Conservation (phyloP, 2,113 vertebrate species). For the Blennius ocellaris region DNA sequence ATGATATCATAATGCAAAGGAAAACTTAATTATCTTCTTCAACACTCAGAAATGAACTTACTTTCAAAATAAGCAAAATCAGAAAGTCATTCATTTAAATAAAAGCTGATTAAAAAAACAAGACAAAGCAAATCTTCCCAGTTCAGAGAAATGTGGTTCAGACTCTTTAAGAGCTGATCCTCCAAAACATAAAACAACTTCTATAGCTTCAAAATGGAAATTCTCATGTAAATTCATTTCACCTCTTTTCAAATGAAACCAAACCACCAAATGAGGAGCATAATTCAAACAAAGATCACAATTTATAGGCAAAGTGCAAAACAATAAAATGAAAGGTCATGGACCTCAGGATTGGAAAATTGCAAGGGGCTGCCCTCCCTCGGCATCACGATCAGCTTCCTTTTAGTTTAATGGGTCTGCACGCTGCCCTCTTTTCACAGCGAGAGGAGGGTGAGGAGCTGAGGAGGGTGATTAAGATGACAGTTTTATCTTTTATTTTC, state of each 20-base stretch:
- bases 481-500: neutral
- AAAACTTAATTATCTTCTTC: too few species aligned
- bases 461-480: slow-evolving; percentile 13
- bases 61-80: too few species aligned
- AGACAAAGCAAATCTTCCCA: too few species aligned
- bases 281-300: slow-evolving; percentile 21
- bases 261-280: neutral
- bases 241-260: slow-evolving; percentile 3
- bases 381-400: slow-evolving; percentile 14
- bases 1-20: too few species aligned
- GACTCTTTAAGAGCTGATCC: too few species aligned
- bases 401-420: slow-evolving; percentile 40
- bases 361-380: slow-evolving; percentile 22
- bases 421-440: slow-evolving; percentile 29
- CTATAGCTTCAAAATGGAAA: too few species aligned
- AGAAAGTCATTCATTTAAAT: too few species aligned
- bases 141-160: too few species aligned
- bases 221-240: too few species aligned
- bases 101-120: too few species aligned
- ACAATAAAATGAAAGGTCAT: slow-evolving; percentile 34
- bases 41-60: too few species aligned
- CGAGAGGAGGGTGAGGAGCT: neutral
- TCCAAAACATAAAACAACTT: too few species aligned
- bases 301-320: slow-evolving; percentile 10
- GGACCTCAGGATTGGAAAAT: slow-evolving; percentile 18